Evolutionary conservation across 2,113 vertebrate genomes (phyloP).

Genomic region (Poecilia latipinna): DNA sequence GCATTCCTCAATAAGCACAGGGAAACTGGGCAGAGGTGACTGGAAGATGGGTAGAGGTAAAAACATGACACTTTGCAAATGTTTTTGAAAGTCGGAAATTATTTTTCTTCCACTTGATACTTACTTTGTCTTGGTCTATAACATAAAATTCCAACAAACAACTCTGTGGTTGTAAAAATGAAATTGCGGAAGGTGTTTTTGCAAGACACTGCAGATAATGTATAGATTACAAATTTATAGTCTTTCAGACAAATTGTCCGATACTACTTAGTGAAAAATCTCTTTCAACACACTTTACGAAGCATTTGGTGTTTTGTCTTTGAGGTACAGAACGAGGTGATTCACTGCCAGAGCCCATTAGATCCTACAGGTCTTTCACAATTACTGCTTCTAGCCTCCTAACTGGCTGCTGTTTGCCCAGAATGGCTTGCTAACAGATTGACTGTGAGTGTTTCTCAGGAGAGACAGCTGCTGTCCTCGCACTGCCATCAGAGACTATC

Average conservation of each 20-base stretch:
- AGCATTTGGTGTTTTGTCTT: constrained; percentile 50
- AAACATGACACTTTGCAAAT: neutral
- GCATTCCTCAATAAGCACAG: no score
- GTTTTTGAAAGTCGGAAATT: neutral
- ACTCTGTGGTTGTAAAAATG: no score
- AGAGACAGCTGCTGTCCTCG: constrained; percentile 78
- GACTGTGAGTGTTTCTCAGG: constrained; percentile 72
- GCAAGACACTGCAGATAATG: neutral
- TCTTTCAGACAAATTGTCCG: neutral
- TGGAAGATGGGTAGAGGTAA: neutral
- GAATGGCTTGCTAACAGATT: constrained; percentile 77
- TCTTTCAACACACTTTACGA: constrained; percentile 30
- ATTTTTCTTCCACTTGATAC: neutral
- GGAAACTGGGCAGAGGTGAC: no score
- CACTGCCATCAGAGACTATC: constrained; percentile 78
- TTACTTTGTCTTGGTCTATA: neutral
- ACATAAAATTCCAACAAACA: neutral
- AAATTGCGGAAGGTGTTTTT: neutral
- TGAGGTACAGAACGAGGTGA: constrained; percentile 42
- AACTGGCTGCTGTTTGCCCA: constrained; percentile 68
- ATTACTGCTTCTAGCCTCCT: constrained; percentile 64
- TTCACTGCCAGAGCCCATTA: constrained; percentile 69
- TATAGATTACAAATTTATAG: constrained; percentile 13
- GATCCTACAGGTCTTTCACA: constrained; percentile 63
- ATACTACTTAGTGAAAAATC: constrained; percentile 31